A percentile compares a stretch with the other conserved stretches of the same genome.
phyloP scores from a whole-genome alignment of 2,113 vertebrate species.

The Alosa alosa region DNA sequence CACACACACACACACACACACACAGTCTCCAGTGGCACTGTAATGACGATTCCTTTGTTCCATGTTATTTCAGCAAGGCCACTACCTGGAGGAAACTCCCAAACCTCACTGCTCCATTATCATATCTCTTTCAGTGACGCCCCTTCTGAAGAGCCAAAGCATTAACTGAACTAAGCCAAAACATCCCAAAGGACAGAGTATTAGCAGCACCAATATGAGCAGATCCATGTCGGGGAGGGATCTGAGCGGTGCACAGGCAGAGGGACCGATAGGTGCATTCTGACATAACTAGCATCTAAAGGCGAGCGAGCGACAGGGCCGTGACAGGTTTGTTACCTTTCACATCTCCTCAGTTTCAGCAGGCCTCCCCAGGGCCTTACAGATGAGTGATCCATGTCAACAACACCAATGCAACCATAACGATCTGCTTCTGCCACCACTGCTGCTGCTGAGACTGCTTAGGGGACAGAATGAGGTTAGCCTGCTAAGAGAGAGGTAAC shows the following conservation, averaged over 20 bases:
- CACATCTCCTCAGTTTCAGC: neutral
- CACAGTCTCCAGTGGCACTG: neutral
- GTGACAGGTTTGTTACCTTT: neutral
- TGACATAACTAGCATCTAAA: neutral
- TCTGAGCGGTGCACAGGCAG: too few relatives aligned
- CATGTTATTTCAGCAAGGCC: neutral
- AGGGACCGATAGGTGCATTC: neutral
- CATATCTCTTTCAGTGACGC: neutral
- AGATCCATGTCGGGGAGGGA: neutral
- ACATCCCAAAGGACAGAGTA: neutral
- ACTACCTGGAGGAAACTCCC: neutral
- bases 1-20: too few relatives aligned
- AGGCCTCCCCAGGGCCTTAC: neutral
- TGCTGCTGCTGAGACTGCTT: neutral
- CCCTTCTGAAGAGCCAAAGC: neutral
- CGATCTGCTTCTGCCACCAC: neutral
- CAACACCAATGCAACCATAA: neutral
- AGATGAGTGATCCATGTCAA: neutral
- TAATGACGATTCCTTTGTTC: neutral
- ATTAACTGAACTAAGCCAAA: neutral
- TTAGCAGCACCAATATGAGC: neutral
- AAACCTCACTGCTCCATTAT: neutral
- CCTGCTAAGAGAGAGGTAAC: neutral
- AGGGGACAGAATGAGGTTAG: neutral
- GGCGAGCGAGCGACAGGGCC: neutral